A percentile compares a stretch with the other conserved stretches of the same genome.
phyloP scores from a whole-genome alignment of 2,888 invertebrate species.

The Sesia bembeciformis region DNA sequence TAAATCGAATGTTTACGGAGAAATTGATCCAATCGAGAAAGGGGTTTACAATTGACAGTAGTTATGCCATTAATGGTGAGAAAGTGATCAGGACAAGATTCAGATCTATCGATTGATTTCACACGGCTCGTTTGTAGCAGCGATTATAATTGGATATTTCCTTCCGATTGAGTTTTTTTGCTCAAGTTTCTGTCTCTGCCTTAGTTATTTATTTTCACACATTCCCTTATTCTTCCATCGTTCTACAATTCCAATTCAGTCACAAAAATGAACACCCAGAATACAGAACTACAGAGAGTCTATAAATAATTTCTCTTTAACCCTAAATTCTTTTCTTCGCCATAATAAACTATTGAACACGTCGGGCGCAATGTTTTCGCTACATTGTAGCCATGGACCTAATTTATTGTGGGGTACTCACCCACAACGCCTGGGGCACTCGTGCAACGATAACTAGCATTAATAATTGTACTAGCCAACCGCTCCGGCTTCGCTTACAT shows the following conservation, averaged over 20 bases:
- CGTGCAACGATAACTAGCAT: neutral
- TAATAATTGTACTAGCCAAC: neutral
- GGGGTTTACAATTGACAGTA: conserved; percentile 30
- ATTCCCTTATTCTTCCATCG: no score
- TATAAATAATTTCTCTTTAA: no score
- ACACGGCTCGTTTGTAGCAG: conserved; percentile 28
- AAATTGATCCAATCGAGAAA: conserved; percentile 38
- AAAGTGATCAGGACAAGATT: conserved; percentile 30
- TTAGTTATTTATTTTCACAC: neutral
- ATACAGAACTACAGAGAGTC: no score
- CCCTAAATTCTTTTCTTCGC: no score
- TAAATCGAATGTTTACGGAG: conserved; percentile 28
- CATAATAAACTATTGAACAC: no score
- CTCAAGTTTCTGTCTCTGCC: neutral
- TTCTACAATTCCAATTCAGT: no score
- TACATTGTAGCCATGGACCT: neutral
- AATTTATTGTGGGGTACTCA: neutral
- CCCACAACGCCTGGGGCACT: neutral
- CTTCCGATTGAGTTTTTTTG: neutral
- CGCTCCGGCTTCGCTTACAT: no score
- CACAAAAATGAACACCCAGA: no score
- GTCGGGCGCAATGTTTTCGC: neutral
- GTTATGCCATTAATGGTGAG: conserved; percentile 26
- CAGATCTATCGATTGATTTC: conserved; percentile 22
- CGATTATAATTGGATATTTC: conserved; percentile 13